Evolutionary conservation across 1,140 invertebrate species (phyloP).

Genomic region (Calosoma granatense): DNA sequence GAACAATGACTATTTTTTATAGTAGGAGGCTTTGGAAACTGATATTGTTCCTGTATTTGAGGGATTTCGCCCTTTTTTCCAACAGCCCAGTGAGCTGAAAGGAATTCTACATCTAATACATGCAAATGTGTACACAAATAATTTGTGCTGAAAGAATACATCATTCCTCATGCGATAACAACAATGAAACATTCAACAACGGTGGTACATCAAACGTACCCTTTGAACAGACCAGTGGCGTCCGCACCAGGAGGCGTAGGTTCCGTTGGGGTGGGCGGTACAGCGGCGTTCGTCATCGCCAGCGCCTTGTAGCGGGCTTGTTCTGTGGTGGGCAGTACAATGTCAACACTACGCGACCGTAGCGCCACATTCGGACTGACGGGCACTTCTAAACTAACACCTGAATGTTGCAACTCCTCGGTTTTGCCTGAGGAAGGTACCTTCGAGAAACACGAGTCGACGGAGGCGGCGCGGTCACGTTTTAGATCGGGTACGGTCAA

Average conservation of each 20-base stretch:
- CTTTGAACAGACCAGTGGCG: constrained; percentile 16
- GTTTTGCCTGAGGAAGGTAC: constrained; percentile 53
- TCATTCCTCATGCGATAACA: background rate
- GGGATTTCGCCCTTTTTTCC: no score
- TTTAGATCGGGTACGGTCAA: constrained; percentile 70
- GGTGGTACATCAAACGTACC: constrained; percentile 19
- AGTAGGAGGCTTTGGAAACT: no score
- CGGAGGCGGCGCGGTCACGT: constrained; percentile 70
- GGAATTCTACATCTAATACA: no score
- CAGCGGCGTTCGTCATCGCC: constrained; percentile 40
- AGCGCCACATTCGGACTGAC: constrained; percentile 57
- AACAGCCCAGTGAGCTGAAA: no score
- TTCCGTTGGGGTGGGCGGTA: constrained; percentile 25
- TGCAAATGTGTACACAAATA: background rate
- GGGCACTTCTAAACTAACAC: constrained; percentile 44
- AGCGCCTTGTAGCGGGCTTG: constrained; percentile 75
- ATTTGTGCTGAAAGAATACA: background rate
- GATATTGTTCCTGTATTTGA: no score
- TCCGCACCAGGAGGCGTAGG: background rate
- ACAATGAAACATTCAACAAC: no score
- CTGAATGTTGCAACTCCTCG: constrained; percentile 50
- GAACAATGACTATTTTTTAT: no score
- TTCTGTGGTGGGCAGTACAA: constrained; percentile 77
- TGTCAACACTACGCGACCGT: constrained; percentile 82
- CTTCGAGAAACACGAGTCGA: constrained; percentile 71